Percentiles rank a stretch among this genome's conserved stretches.
Evolutionary conservation across 2,888 invertebrate genomes (phyloP).

Genomic region (Malthinus seriepunctatus): DNA sequence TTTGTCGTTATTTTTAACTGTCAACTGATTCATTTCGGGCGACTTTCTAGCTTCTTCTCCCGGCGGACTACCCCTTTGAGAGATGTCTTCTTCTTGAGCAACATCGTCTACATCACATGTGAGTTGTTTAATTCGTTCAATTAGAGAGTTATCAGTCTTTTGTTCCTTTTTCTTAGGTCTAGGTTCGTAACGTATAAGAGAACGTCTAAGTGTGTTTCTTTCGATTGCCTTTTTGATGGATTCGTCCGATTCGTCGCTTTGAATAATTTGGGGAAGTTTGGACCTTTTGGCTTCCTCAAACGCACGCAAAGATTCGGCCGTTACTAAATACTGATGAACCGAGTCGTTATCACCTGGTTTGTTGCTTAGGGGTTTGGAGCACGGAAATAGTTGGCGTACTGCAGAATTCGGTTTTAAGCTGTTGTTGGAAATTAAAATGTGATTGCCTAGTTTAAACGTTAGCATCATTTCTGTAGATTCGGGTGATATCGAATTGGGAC

Average conservation of each 20-base stretch:
- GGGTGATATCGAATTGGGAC: slow-evolving; percentile 41
- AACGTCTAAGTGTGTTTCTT: slow-evolving; percentile 79
- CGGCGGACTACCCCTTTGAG: slow-evolving; percentile 66
- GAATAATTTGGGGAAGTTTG: slow-evolving; percentile 56
- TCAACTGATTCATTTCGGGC: slow-evolving; percentile 37
- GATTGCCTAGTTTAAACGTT: slow-evolving; percentile 62
- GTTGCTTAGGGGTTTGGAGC: slow-evolving; percentile 63
- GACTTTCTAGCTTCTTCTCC: slow-evolving; percentile 63
- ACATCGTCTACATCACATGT: slow-evolving; percentile 83
- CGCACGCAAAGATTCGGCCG: slow-evolving; percentile 75
- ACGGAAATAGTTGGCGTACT: slow-evolving; percentile 80
- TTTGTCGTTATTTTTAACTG: slow-evolving; percentile 56
- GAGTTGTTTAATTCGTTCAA: slow-evolving; percentile 82
- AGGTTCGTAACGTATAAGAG: slow-evolving; percentile 69
- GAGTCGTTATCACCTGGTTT: slow-evolving; percentile 48
- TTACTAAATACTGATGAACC: slow-evolving; percentile 63
- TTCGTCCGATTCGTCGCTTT: slow-evolving; percentile 63
- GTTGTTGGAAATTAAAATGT: slow-evolving; percentile 60
- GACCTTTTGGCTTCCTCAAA: slow-evolving; percentile 68
- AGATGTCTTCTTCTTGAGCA: slow-evolving; percentile 49
- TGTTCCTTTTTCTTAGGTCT: slow-evolving; percentile 54
- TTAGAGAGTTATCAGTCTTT: slow-evolving; percentile 76
- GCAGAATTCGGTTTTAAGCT: slow-evolving; percentile 76
- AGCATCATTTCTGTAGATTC: slow-evolving; percentile 59
- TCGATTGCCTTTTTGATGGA: slow-evolving; percentile 79